phyloP scores from a whole-genome alignment of 2,888 invertebrate genomes.

The Chrysodeixis includens region DNA sequence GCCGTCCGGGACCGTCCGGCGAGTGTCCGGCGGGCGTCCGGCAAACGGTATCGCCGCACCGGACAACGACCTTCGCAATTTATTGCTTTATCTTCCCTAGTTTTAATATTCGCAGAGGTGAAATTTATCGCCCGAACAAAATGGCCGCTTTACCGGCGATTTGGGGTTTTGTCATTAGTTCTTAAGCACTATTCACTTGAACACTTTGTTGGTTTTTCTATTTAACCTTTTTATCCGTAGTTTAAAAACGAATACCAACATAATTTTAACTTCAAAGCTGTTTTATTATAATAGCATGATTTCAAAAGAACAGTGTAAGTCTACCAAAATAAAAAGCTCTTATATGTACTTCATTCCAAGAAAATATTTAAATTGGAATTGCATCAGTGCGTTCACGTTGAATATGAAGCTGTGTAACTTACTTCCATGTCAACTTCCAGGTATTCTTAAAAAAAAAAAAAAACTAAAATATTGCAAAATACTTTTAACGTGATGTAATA shows the following conservation, averaged over 20 bases:
- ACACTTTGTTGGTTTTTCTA: neutral
- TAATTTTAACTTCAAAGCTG: no score
- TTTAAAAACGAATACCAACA: no score
- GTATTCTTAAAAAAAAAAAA: constrained; percentile 12
- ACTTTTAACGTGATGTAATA: constrained; percentile 22
- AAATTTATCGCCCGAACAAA: constrained; percentile 48
- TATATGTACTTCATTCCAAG: no score
- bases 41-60: constrained; percentile 48
- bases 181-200: neutral
- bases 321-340: no score
- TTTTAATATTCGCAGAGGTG: constrained; percentile 53
- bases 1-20: constrained; percentile 37
- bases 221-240: neutral
- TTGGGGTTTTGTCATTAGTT: constrained; percentile 19
- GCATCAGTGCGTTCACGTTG: no score
- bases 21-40: constrained; percentile 33
- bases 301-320: no score
- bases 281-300: no score
- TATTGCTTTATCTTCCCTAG: constrained; percentile 56
- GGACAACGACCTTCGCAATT: constrained; percentile 52
- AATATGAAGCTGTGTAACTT: no score
- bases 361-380: no score
- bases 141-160: constrained; percentile 33
- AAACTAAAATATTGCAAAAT: neutral
- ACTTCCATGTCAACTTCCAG: neutral